Evolutionary conservation across 2,888 invertebrate genomes (phyloP), one percentile per base, ranked within the genome.

Genomic region (Pristionchus fissidentatus): DNA sequence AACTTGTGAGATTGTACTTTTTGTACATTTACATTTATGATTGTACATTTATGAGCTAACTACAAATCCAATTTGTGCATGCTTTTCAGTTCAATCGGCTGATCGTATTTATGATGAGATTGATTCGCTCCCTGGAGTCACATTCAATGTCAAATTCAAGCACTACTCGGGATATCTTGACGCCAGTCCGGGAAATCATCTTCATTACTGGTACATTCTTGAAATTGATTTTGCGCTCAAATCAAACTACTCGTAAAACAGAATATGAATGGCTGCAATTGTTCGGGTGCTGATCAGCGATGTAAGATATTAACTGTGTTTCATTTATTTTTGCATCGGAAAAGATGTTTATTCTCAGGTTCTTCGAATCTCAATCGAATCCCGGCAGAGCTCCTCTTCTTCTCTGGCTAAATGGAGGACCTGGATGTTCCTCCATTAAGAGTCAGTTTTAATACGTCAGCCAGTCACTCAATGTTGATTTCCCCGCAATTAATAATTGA

Each of bases 141-240:
- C 87, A 0, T 90, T 89, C 81, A 83, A 84, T 3, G 87, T 88
- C 3, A 88, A 84, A 26, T 93, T 93, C 91, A 92, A 92, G 80
- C 93, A 93, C 70, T 93, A 93, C 86, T 93, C 93, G n/a, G 93
- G 93, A 22, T 93, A 85, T 84, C 83, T 90, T 13, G 85, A 88
- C 81, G 89, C 86, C 29, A 83, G 85, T 77, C 77, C 83, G 60
- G 88, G 87, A 26, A 92, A 92, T 85, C 88, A 91, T 70, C 90
- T 93, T 26, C 93, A 93, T 87, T 93, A 93, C 88, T 93, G 93
- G 93, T 93, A 22, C 22, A 2, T n/a, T 13, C 55, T n/a, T n/a
- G n/a, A n/a, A n/a, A n/a, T n/a, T n/a, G n/a, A n/a, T n/a, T n/a
- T n/a, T n/a, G n/a, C n/a, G n/a, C n/a, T n/a, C n/a, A n/a, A n/a